Percentiles rank a stretch among this genome's conserved stretches.
Conservation (phyloP, 2,113 vertebrate genomes). For the Podilymbus podiceps region DNA sequence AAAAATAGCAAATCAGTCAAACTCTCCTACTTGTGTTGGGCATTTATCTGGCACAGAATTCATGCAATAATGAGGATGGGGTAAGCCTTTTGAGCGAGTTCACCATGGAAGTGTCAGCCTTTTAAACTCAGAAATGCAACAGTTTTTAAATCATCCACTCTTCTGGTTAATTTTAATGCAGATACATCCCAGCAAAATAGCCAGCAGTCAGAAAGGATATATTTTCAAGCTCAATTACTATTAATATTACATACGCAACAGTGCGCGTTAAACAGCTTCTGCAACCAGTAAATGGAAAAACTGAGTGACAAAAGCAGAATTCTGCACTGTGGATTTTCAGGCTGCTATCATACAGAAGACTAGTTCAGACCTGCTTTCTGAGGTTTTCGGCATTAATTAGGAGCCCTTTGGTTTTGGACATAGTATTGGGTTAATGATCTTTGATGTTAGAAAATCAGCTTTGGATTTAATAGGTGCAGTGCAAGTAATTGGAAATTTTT, state of each 20-base stretch:
- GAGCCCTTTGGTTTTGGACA: neutral
- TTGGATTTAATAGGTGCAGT: neutral
- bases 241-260: neutral
- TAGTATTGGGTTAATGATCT: neutral
- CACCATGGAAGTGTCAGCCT: neutral
- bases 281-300: neutral
- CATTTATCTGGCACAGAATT: neutral
- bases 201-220: neutral
- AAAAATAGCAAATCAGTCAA: neutral
- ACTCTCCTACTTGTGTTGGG: neutral
- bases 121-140: neutral
- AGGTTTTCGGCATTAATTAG: neutral
- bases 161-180: neutral
- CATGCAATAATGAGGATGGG: neutral
- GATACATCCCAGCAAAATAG: neutral
- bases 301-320: neutral
- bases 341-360: neutral
- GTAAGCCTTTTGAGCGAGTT: neutral
- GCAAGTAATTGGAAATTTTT: neutral
- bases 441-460: neutral
- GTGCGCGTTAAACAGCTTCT: neutral
- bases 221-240: neutral
- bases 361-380: neutral
- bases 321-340: neutral
- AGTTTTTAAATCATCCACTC: neutral